Base-by-base conservation (phyloP, 2,888 invertebrate species). In the Diaprepes abbreviatus region DNA sequence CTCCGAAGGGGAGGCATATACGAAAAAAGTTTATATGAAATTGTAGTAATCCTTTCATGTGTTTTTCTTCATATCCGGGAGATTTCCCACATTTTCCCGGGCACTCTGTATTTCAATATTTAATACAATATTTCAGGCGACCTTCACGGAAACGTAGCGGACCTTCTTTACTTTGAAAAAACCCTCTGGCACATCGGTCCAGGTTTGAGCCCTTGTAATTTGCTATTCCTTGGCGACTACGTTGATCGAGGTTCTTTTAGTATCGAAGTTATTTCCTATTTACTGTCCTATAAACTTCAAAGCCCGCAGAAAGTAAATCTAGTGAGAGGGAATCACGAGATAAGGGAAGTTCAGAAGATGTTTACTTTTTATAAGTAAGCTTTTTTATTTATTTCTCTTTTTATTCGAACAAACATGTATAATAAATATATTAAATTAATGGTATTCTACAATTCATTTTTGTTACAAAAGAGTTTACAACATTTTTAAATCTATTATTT, bases 161-260 rank as follows among this genome's bases (percentile, higher is more conserved):
- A 93, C 74, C 83, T 93, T 31, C 84, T 91, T 5, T 86, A 88
- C 54, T 91, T 92, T 85, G 92, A 93, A 82, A 86, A 87, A 69
- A 86, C 88, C 0, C 83, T 93, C 10, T 93, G 93, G 93, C 86
- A 90, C 14, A 84, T 89, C 67, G 92, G 92, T 0, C 87, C 90
- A 0, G 85, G 88, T 5, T 83, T 92, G 45, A 87, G 89, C 7
- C 91, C 92, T 0, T 88, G 89, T 3, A 86, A 86, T 14, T 84
- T 92, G 66, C 84, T 93, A 5, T 92, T 93, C 82, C 87, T 93
- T 0, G 93, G 93, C 0, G 93, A 93, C 83, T 93, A 89, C 81
- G 92, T 93, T 17, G 93, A 93, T 83, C 85, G 93, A 71, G 93
- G 93, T 1, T 84, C 87, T 12, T 87, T 87, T 79, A 89, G 92